Evolutionary conservation across 1,140 invertebrate genomes (phyloP).

Genomic region (Drosophila gunungcola): DNA sequence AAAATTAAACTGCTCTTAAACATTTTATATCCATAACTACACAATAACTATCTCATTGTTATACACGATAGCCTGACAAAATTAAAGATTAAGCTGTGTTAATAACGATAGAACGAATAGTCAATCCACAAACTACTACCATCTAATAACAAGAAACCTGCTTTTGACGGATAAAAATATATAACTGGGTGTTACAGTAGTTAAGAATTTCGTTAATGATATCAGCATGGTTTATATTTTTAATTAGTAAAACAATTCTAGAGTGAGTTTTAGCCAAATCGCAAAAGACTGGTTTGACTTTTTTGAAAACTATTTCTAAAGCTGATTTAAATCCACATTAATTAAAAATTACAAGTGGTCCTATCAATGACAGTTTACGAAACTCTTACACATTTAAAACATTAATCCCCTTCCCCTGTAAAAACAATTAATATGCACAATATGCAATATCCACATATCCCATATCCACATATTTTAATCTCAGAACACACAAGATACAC

Average conservation of each 20-base stretch:
- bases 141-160: too few species aligned
- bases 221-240: too few species aligned
- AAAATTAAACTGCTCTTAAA: too few species aligned
- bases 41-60: not conserved
- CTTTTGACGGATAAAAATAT: too few species aligned
- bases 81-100: slow-evolving; percentile 4
- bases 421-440: slow-evolving; percentile 5
- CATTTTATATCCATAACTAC: not conserved
- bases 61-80: not conserved
- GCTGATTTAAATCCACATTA: not conserved
- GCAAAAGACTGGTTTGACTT: too few species aligned
- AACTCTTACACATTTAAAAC: not conserved
- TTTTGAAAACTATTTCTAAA: not conserved
- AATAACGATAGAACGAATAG: too few species aligned
- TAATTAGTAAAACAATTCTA: too few species aligned
- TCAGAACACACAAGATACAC: not conserved
- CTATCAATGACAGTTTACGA: not conserved
- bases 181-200: too few species aligned
- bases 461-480: slow-evolving; percentile 17
- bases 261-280: too few species aligned
- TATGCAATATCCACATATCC: not conserved
- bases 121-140: too few species aligned
- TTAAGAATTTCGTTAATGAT: too few species aligned
- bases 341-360: not conserved
- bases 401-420: not conserved